A percentile compares a stretch with the other conserved stretches of the same genome.
Conservation (phyloP, 2,113 vertebrate species). For the Balaenoptera acutorostrata region DNA sequence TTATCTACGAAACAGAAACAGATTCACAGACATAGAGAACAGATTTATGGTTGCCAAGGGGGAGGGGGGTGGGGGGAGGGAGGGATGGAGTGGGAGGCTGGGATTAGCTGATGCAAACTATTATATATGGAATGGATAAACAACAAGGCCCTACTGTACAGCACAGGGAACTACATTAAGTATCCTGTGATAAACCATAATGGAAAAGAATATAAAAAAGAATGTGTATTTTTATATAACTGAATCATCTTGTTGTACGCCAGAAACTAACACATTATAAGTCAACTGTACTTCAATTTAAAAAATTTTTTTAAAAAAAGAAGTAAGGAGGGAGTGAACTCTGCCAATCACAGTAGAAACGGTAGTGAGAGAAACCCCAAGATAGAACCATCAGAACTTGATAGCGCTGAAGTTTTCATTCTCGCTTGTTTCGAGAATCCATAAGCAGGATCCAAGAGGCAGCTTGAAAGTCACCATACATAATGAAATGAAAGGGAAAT, state of each 20-base stretch:
- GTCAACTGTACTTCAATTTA: neutral
- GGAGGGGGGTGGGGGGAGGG: too few species aligned
- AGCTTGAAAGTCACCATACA: neutral
- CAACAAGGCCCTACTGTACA: neutral
- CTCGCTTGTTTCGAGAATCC: neutral
- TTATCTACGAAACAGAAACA: neutral
- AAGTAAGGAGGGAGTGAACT: neutral
- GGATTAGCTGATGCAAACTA: neutral
- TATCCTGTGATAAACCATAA: neutral
- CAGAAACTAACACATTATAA: neutral
- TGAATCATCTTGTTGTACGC: neutral
- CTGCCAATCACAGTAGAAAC: neutral
- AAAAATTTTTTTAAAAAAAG: fast-evolving
- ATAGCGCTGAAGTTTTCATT: neutral
- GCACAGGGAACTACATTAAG: neutral
- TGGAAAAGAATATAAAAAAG: neutral
- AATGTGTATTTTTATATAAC: neutral
- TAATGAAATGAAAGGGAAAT: neutral
- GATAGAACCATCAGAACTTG: neutral
- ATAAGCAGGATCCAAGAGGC: neutral
- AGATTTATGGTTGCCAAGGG: neutral
- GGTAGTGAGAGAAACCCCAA: neutral
- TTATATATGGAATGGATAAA: neutral
- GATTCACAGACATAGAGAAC: neutral
- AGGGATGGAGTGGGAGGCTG: neutral